Conservation (phyloP, 2,888 invertebrate genomes). For the Eupithecia tripunctaria region DNA sequence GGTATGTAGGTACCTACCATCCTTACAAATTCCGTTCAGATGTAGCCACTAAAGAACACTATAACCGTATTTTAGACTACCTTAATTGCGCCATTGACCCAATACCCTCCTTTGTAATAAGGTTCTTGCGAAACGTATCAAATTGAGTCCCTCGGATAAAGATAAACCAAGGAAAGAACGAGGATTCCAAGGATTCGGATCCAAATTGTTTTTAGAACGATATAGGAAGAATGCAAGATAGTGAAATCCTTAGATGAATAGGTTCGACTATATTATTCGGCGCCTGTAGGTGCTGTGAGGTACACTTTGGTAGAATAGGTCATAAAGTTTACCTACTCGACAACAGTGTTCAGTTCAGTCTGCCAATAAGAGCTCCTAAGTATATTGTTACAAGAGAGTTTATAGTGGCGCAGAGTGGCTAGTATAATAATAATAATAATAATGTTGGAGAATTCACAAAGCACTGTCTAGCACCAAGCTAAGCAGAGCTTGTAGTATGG, state of each 20-base stretch:
- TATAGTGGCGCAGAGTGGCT: neutral
- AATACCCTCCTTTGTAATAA: conserved; percentile 38
- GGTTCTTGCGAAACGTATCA: conserved; percentile 57
- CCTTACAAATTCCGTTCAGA: conserved; percentile 30
- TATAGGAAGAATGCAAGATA: conserved; percentile 40
- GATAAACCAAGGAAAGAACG: conserved; percentile 61
- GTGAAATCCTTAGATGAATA: conserved; percentile 29
- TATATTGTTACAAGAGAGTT: neutral
- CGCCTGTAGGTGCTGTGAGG: neutral
- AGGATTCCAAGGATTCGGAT: conserved; percentile 64
- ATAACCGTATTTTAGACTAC: conserved; percentile 39
- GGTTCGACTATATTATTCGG: neutral
- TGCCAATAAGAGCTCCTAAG: neutral
- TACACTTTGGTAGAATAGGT: neutral
- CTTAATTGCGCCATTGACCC: conserved; percentile 39
- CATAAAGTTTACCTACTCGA: neutral
- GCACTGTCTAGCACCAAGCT: too few species aligned
- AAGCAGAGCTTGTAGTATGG: too few species aligned
- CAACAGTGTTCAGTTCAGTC: neutral
- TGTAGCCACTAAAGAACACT: conserved; percentile 36
- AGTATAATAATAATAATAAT: too few species aligned
- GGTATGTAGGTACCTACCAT: neutral
- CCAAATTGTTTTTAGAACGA: conserved; percentile 61
- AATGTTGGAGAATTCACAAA: too few species aligned
- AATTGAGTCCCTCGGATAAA: conserved; percentile 65